Percentiles rank a stretch among this genome's conserved stretches.
Conservation (phyloP, 2,797 vertebrate genomes). For the Taenioides sp. region DNA sequence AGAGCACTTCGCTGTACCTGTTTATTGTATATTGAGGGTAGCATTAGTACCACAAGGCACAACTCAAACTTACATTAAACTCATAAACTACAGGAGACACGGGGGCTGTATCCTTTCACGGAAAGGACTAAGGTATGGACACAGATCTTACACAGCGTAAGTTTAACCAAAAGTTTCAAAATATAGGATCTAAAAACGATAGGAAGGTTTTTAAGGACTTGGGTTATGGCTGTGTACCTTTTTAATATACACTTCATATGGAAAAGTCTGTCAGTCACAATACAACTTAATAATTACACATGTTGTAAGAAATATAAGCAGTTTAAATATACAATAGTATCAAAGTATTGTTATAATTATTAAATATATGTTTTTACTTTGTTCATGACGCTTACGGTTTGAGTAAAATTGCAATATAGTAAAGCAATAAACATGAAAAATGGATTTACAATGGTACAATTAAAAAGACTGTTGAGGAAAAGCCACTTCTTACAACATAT, state of each 20-base stretch:
- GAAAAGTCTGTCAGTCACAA: slow-evolving; percentile 53
- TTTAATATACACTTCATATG: slow-evolving; percentile 39
- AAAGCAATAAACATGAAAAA: not conserved
- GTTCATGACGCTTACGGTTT: slow-evolving; percentile 25
- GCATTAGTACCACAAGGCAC: slow-evolving; percentile 86
- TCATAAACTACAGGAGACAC: slow-evolving; percentile 70
- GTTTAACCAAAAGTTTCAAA: slow-evolving; percentile 45
- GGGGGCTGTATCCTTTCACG: slow-evolving; percentile 88
- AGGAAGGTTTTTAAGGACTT: slow-evolving; percentile 44
- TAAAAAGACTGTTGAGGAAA: not conserved
- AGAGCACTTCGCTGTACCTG: slow-evolving; percentile 84
- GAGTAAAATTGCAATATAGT: not conserved
- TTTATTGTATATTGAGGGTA: slow-evolving; percentile 84
- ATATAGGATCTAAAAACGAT: slow-evolving; percentile 33
- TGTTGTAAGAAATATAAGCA: slow-evolving; percentile 53
- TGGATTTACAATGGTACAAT: slow-evolving; percentile 3
- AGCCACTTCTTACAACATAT: not conserved
- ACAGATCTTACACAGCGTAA: slow-evolving; percentile 56
- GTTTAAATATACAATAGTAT: slow-evolving; percentile 49
- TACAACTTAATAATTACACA: slow-evolving; percentile 43
- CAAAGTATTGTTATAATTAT: slow-evolving; percentile 44
- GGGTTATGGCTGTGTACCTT: slow-evolving; percentile 68
- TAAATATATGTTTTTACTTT: slow-evolving; percentile 25
- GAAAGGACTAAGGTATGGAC: slow-evolving; percentile 86
- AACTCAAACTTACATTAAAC: slow-evolving; percentile 79